Conservation (phyloP, 2,888 invertebrate genomes). For the Catocala sponsa region DNA sequence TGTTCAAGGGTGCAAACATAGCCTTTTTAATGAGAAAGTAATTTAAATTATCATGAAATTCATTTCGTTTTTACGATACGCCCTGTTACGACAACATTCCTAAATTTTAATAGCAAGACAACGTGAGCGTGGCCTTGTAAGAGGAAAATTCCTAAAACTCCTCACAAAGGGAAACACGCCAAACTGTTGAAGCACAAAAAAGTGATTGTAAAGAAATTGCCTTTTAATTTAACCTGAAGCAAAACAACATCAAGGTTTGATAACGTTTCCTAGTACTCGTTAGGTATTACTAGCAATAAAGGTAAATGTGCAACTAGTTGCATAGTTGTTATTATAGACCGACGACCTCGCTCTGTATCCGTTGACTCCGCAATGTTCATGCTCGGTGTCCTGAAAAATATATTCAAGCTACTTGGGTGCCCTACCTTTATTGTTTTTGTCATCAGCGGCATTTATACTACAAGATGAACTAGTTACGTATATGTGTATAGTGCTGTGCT, state of each 20-base stretch:
- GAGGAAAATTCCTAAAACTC: conserved; percentile 7
- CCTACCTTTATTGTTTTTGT: not conserved
- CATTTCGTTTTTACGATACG: not conserved
- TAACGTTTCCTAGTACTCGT: conserved; percentile 45
- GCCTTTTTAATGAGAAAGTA: too few relatives aligned
- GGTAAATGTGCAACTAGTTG: conserved; percentile 40
- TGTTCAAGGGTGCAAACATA: too few relatives aligned
- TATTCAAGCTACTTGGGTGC: conserved; percentile 3
- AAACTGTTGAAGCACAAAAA: conserved; percentile 11
- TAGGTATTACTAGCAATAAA: conserved; percentile 38
- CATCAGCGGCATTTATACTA: too few relatives aligned
- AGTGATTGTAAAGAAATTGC: conserved; percentile 25
- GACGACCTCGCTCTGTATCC: conserved; percentile 56
- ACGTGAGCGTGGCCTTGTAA: not conserved
- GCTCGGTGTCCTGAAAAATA: conserved; percentile 22
- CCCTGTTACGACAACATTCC: not conserved
- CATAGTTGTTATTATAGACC: conserved; percentile 43
- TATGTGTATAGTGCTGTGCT: too few relatives aligned
- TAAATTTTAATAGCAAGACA: not conserved
- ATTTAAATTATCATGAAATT: not conserved
- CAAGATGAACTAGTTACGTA: not conserved
- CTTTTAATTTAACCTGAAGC: conserved; percentile 28
- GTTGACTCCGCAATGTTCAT: conserved; percentile 33
- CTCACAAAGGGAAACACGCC: conserved; percentile 11
- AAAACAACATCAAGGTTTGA: conserved; percentile 40